Percentiles rank a stretch among this genome's conserved stretches.
These are phyloP conservation scores for Pachliopta kotzebuea DNA, from an alignment of 2,888 invertebrate species.

Conservation along the genomic window DNA sequence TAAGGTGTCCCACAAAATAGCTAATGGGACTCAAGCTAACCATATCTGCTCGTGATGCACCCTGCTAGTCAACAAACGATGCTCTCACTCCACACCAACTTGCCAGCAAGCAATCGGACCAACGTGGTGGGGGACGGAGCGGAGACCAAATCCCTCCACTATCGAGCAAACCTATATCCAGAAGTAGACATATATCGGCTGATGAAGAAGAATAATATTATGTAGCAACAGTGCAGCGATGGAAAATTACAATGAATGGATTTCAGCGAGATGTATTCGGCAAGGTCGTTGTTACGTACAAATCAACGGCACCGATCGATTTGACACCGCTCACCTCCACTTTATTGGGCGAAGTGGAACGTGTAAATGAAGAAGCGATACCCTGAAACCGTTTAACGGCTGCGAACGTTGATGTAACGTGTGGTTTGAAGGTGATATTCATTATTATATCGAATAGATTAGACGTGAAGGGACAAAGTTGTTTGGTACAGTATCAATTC, in stretches of 20 bases:
- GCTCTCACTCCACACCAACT: too few relatives aligned
- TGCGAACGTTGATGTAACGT: constrained; percentile 58
- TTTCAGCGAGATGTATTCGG: constrained; percentile 39
- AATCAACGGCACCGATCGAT: constrained; percentile 61
- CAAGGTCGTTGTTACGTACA: constrained; percentile 55
- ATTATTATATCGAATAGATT: constrained; percentile 52
- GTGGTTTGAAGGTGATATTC: constrained; percentile 67
- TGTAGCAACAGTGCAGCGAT: constrained; percentile 8
- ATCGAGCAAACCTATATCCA: too few relatives aligned
- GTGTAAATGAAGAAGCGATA: constrained; percentile 73
- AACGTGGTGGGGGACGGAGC: too few relatives aligned
- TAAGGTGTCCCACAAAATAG: too few relatives aligned
- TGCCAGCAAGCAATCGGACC: too few relatives aligned
- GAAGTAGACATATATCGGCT: too few relatives aligned
- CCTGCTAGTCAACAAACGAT: too few relatives aligned
- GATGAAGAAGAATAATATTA: too few relatives aligned
- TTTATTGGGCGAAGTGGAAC: constrained; percentile 73
- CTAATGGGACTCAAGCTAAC: too few relatives aligned
- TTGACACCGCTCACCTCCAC: constrained; percentile 71
- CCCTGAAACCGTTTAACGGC: constrained; percentile 65
- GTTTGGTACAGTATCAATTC: neutral
- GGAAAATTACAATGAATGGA: constrained; percentile 37
- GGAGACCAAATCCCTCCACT: too few relatives aligned
- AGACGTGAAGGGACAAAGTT: constrained; percentile 31
- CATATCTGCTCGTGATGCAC: too few relatives aligned